These are phyloP conservation scores for Pteromalus puparum DNA, from an alignment of 1,140 invertebrate genomes.

Conservation along the genomic window DNA sequence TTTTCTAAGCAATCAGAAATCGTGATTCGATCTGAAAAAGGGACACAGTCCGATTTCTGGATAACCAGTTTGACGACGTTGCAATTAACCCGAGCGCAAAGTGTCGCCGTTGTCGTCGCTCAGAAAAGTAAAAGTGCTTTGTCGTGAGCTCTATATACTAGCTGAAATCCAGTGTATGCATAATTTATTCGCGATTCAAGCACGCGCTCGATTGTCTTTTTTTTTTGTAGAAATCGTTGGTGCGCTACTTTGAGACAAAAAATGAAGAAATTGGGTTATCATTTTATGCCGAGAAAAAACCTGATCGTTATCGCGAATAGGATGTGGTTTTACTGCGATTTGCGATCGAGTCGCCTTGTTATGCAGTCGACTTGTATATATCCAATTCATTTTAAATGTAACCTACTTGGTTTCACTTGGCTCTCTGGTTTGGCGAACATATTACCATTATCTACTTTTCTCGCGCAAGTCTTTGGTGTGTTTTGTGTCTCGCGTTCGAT, in stretches of 20 bases:
- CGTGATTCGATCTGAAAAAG: constrained; percentile 28
- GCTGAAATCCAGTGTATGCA: neutral
- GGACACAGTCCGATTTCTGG: constrained; percentile 42
- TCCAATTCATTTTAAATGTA: too few relatives aligned
- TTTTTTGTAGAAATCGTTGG: too few relatives aligned
- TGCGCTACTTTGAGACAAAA: too few relatives aligned
- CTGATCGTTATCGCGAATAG: too few relatives aligned
- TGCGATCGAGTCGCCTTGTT: too few relatives aligned
- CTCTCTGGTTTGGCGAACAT: too few relatives aligned
- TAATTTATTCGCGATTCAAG: constrained; percentile 40
- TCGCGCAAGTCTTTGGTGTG: neutral
- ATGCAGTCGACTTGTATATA: too few relatives aligned
- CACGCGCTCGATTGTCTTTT: neutral
- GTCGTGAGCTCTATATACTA: neutral
- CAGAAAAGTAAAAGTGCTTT: constrained; percentile 46
- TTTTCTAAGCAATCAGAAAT: constrained; percentile 24
- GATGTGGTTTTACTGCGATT: too few relatives aligned
- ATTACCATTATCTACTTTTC: too few relatives aligned
- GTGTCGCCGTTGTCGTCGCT: constrained; percentile 5
- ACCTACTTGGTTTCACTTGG: too few relatives aligned
- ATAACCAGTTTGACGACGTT: constrained; percentile 45
- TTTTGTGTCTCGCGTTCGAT: neutral
- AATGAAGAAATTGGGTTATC: too few relatives aligned
- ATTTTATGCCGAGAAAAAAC: too few relatives aligned
- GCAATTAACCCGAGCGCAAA: constrained; percentile 37